Conservation (phyloP, 2,888 invertebrate genomes). For the Anoncus sp. region DNA sequence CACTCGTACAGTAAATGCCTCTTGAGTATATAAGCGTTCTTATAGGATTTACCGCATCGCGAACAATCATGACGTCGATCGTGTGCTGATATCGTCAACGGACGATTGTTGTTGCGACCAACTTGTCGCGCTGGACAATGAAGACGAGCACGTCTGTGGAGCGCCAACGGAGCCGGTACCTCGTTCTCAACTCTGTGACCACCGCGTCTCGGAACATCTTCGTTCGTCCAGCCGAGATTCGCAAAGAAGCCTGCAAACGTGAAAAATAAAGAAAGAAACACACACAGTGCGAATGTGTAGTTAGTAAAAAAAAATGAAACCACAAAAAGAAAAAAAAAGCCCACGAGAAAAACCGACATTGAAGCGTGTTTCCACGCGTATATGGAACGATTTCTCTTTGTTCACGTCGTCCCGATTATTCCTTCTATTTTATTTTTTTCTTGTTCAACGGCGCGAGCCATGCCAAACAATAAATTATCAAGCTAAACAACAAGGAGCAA, state of each 20-base stretch:
- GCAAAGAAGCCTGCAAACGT: constrained; percentile 79
- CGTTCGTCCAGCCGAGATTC: constrained; percentile 76
- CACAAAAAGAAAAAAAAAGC: constrained; percentile 19
- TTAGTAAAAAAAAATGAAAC: constrained; percentile 42
- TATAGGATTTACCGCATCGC: constrained; percentile 86
- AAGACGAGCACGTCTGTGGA: constrained; percentile 79
- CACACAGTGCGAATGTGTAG: constrained; percentile 42
- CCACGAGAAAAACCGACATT: constrained; percentile 16
- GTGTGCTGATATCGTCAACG: constrained; percentile 72
- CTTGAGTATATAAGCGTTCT: constrained; percentile 87
- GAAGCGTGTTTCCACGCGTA: constrained; percentile 33
- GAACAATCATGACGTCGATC: constrained; percentile 83
- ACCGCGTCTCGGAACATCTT: constrained; percentile 69
- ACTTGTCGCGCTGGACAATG: constrained; percentile 79
- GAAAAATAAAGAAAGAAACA: constrained; percentile 26
- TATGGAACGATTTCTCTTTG: constrained; percentile 25
- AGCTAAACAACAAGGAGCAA: constrained; percentile 82
- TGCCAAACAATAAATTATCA: constrained; percentile 82
- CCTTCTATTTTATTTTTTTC: constrained; percentile 22
- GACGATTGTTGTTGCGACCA: constrained; percentile 75
- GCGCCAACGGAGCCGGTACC: constrained; percentile 78
- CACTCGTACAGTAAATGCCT: constrained; percentile 85
- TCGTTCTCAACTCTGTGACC: constrained; percentile 60
- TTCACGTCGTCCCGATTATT: constrained; percentile 12
- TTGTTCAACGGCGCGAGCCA: constrained; percentile 77